Base-by-base conservation (phyloP, 2,113 vertebrate genomes). In the Nannobrachium achirus region DNA sequence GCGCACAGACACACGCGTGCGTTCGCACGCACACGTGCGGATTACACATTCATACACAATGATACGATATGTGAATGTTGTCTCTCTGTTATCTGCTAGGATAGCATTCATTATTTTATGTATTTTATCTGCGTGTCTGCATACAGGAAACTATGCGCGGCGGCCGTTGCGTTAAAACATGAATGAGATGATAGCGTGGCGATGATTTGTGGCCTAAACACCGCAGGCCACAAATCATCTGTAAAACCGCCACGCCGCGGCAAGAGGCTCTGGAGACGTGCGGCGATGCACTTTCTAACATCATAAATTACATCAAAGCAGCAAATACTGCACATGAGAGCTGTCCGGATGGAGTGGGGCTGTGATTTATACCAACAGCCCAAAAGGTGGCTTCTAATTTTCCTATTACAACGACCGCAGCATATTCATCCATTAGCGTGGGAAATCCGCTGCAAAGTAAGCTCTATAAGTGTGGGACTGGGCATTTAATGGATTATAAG, bases 111-210 rank as follows among this genome's bases (percentile, higher is more conserved):
- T 69, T 71, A 62, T 38, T 66, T 56, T 67, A 56, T 65, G 63
- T n/a, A n/a, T n/a, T n/a, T 82, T 80, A 80, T 85, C 73, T 79
- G 73, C 77, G 78, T 59, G 66, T 80, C 70, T 79, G 70, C 38
- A 49, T 80, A 85, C 73, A 83, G 64, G 73, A 84, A 84, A 83
- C 73, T 82, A 81, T 73, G 82, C 79, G 75, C 20, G 10, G 61
- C n/a, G 45, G 72, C 57, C 77, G 77, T 84, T n/a, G n/a, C n/a
- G n/a, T n/a, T n/a, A 86, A 86, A 86, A 83, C 71, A n/a, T 66
- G 69, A 18, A 66, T 75, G 42, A 84, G 86, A 87, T 74, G 66
- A 64, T n/a, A n/a, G n/a, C n/a, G n/a, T n/a, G n/a, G n/a, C n/a
- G n/a, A n/a, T n/a, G n/a, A n/a, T n/a, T n/a, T n/a, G n/a, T n/a